Evolutionary conservation across 2,113 vertebrate genomes (phyloP).

Genomic region (Micromys minutus): DNA sequence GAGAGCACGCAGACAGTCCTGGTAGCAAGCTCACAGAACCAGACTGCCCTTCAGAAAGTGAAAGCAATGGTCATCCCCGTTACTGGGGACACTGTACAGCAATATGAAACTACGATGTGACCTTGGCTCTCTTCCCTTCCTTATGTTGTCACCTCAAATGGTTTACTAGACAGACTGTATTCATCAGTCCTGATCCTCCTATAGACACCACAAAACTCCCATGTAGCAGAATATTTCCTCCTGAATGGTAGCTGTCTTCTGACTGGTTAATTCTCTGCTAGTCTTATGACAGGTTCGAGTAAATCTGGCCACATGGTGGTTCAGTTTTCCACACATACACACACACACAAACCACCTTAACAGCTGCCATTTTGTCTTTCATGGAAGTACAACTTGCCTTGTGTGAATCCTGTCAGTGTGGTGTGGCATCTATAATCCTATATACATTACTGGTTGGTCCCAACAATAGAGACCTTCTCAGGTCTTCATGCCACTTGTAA

Average conservation of each 20-base stretch:
- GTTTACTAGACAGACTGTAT: background rate
- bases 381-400: background rate
- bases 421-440: background rate
- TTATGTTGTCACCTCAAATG: background rate
- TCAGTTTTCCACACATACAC: conserved; percentile 1
- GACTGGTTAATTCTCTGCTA: conserved; percentile 8
- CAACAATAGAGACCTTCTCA: background rate
- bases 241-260: background rate
- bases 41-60: background rate
- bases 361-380: background rate
- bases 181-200: background rate
- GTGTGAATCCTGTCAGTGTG: background rate
- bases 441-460: background rate
- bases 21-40: background rate
- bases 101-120: background rate
- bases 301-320: background rate
- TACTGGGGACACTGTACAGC: background rate
- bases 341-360: background rate
- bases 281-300: background rate
- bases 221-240: background rate
- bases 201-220: background rate
- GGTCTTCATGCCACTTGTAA: background rate
- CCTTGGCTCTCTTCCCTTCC: background rate
- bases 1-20: background rate
- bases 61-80: background rate